Conservation (phyloP, 2,797 vertebrate species). For the Nyctibius grandis region DNA sequence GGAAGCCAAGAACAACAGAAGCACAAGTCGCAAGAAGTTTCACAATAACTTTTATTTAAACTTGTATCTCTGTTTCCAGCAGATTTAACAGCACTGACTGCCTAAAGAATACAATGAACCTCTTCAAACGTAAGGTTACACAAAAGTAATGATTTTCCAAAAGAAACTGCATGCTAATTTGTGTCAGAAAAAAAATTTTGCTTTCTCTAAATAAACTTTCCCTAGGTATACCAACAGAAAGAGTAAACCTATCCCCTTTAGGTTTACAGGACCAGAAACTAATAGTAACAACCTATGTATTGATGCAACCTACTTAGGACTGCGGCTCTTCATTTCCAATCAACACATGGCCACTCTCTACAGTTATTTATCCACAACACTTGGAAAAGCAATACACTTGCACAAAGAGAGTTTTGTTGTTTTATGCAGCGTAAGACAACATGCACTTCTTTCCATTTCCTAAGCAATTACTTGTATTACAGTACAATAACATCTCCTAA, state of each 20-base stretch:
- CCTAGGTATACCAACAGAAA: neutral
- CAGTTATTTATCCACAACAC: neutral
- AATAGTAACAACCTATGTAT: neutral
- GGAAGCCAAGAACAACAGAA: slow-evolving; percentile 34
- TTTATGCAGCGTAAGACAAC: neutral
- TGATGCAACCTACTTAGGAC: neutral
- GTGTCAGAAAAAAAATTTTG: fast-evolving
- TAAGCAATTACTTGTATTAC: neutral
- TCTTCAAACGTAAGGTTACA: neutral
- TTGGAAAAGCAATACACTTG: neutral
- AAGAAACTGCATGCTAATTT: neutral
- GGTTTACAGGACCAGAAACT: neutral
- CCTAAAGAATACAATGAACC: neutral
- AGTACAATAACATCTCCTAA: neutral
- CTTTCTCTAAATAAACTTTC: neutral
- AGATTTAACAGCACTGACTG: slow-evolving; percentile 31
- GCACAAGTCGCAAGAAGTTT: slow-evolving; percentile 30
- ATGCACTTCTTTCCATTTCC: neutral
- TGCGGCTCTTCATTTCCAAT: neutral
- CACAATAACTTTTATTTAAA: slow-evolving; percentile 48
- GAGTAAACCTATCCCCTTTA: neutral
- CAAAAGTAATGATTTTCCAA: neutral
- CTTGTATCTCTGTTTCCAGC: slow-evolving; percentile 4
- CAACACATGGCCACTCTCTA: neutral
- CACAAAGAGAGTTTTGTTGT: neutral